These are phyloP conservation scores for Spheniscus mendiculus DNA, from an alignment of 2,113 vertebrate genomes.

Conservation along the genomic window DNA sequence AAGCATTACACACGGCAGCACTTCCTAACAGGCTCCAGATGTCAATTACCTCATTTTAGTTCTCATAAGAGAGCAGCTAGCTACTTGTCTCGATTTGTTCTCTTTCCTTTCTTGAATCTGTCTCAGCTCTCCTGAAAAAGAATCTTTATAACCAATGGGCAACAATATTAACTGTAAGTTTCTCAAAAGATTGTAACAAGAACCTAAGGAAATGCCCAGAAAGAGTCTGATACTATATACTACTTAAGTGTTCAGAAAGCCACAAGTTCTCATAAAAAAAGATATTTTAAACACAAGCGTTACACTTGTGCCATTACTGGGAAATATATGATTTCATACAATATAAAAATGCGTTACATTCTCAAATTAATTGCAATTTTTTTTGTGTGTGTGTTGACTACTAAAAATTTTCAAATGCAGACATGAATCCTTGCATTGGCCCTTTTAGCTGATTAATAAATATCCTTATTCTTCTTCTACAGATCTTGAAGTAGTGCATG, in stretches of 20 bases:
- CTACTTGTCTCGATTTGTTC: not conserved
- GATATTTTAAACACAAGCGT: not conserved
- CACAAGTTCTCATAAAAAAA: not conserved
- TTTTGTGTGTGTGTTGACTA: not conserved
- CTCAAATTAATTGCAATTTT: not conserved
- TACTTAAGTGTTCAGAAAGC: not conserved
- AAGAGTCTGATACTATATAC: not conserved
- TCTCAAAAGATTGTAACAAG: not conserved
- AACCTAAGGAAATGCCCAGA: not conserved
- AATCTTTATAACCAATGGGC: not conserved
- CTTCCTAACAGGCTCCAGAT: conserved; percentile 25
- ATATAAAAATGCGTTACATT: not conserved
- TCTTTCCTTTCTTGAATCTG: not conserved
- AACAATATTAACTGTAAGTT: not conserved
- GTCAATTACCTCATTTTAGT: not conserved
- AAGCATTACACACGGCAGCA: not conserved
- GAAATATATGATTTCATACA: not conserved
- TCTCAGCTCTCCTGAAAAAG: not conserved
- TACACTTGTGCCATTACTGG: not conserved
- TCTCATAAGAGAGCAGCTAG: not conserved
- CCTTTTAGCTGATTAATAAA: not conserved
- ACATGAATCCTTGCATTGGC: not conserved
- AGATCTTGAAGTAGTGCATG: not conserved
- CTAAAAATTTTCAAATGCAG: not conserved
- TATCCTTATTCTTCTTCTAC: not conserved